These are phyloP conservation scores for Drosophila kambysellisi DNA, from an alignment of 2,888 invertebrate species.

Conservation along the genomic window DNA sequence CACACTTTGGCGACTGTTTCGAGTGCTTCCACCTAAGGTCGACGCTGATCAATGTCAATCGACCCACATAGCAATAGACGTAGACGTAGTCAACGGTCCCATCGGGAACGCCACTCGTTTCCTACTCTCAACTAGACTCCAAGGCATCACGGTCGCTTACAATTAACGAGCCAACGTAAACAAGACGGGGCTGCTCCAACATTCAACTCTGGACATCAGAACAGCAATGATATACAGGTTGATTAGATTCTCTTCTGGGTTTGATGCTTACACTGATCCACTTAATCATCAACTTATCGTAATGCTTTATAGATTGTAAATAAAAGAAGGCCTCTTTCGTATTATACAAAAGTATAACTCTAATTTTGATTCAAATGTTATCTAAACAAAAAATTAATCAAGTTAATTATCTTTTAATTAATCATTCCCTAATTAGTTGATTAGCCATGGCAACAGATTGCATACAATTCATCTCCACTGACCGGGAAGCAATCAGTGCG, in stretches of 20 bases:
- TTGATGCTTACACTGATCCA: background rate
- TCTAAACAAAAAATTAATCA: background rate
- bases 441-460: background rate
- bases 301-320: background rate
- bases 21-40: conserved; percentile 48
- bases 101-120: background rate
- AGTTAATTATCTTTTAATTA: background rate
- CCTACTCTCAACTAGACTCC: conserved; percentile 7
- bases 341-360: background rate
- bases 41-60: conserved; percentile 70
- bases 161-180: conserved; percentile 50
- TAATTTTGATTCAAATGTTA: background rate
- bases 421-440: background rate
- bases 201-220: background rate
- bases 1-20: conserved; percentile 10
- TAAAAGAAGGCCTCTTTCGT: accelerated
- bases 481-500: background rate
- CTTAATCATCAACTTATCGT: background rate
- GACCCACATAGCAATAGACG: conserved; percentile 24
- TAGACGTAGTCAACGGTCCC: conserved; percentile 3
- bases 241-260: background rate
- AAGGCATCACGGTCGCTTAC: conserved; percentile 39
- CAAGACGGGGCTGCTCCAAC: conserved; percentile 20
- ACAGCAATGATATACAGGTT: background rate
- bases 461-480: background rate